Evolutionary conservation across 2,888 invertebrate species (phyloP).

Genomic region (Diadromus collaris): DNA sequence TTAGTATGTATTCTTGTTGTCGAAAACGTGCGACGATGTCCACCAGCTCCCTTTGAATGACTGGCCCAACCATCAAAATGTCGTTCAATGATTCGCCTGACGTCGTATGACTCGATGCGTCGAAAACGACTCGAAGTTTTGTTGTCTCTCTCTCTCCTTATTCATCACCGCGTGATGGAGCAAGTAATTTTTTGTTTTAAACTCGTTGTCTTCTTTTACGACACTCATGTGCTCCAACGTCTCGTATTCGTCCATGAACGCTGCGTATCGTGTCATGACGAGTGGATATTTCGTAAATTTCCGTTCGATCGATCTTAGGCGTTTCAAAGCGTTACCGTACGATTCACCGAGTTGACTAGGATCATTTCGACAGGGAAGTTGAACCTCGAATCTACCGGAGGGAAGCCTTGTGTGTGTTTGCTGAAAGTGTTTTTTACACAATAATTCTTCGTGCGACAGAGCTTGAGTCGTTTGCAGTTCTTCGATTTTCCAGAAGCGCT

Average conservation of each 20-base stretch:
- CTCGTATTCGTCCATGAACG: conserved; percentile 54
- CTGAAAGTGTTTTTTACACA: conserved; percentile 50
- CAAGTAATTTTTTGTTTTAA: conserved; percentile 57
- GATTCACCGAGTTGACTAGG: conserved; percentile 53
- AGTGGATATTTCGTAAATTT: conserved; percentile 35
- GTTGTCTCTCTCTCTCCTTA: conserved; percentile 66
- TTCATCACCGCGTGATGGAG: conserved; percentile 69
- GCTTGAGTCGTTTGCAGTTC: conserved; percentile 10
- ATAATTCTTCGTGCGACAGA: conserved; percentile 30
- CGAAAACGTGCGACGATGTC: conserved; percentile 35
- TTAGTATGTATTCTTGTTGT: conserved; percentile 33
- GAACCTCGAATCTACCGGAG: conserved; percentile 42
- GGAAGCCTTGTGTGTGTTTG: conserved; percentile 23
- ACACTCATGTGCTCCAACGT: conserved; percentile 24
- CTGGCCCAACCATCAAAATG: conserved; percentile 38
- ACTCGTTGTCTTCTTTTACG: not conserved
- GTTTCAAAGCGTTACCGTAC: conserved; percentile 37
- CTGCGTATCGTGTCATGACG: conserved; percentile 31
- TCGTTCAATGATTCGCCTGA: conserved; percentile 51
- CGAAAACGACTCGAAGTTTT: conserved; percentile 70
- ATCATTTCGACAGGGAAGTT: conserved; percentile 29
- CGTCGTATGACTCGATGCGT: conserved; percentile 65
- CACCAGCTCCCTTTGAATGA: conserved; percentile 35
- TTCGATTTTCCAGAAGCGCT: conserved; percentile 51
- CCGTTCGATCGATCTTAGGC: conserved; percentile 46